A percentile compares a stretch with the other conserved stretches of the same genome.
Conservation (phyloP, 2,888 invertebrate species). For the Philopedon plagiatum region DNA sequence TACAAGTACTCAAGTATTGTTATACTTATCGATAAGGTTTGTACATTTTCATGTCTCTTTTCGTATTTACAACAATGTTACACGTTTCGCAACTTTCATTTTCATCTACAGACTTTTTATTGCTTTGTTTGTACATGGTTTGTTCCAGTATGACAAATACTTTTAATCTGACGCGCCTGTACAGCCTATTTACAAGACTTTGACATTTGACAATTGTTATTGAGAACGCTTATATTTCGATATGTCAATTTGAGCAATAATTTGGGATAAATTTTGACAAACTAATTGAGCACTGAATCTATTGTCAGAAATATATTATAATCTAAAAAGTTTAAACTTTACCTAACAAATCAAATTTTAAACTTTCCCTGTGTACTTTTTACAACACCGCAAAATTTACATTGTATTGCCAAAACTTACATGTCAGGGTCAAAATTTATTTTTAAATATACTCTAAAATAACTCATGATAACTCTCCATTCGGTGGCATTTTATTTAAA, state of each 20-base stretch:
- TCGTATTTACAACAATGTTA: slow-evolving; percentile 28
- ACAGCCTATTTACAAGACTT: not conserved
- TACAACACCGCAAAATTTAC: too few relatives aligned
- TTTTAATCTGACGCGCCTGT: too few relatives aligned
- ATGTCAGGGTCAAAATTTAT: too few relatives aligned
- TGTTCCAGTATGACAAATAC: not conserved
- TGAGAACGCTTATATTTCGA: not conserved
- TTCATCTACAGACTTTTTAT: not conserved
- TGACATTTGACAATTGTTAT: not conserved
- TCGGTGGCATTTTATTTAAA: too few relatives aligned
- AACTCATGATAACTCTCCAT: too few relatives aligned
- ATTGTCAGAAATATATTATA: too few relatives aligned
- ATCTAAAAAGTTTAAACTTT: too few relatives aligned
- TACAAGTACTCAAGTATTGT: slow-evolving; percentile 7
- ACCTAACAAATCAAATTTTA: too few relatives aligned
- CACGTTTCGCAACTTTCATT: not conserved
- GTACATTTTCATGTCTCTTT: slow-evolving; percentile 48
- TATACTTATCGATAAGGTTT: slow-evolving; percentile 36
- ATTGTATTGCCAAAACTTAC: too few relatives aligned
- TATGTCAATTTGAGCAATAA: not conserved
- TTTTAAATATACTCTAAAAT: too few relatives aligned
- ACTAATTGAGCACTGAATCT: too few relatives aligned
- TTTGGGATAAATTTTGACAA: not conserved
- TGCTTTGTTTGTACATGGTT: not conserved
- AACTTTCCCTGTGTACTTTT: too few relatives aligned